Evolutionary conservation across 1,140 invertebrate genomes (phyloP), one percentile per base, ranked within the genome.

Genomic region (Scaptodrosophila lebanonensis): DNA sequence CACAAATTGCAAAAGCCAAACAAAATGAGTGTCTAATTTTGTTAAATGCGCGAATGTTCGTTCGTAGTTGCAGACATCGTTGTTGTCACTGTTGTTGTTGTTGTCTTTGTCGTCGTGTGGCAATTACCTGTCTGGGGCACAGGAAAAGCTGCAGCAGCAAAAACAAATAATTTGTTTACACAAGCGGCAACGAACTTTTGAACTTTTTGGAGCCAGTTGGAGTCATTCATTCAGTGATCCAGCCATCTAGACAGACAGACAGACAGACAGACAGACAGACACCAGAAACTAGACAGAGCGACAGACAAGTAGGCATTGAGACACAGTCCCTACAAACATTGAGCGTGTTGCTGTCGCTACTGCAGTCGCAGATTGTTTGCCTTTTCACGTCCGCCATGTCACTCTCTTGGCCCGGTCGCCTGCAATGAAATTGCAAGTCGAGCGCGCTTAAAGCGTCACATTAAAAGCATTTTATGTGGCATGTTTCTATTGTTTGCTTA

Each of bases 151-250:
- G n/a, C n/a, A 62, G 51, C 38, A 51, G 51, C 61, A 49, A 72
- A 72, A 82, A 63, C 76, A 82, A 82, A 82, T 82, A 72, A 82
- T 82, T 82, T 82, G 75, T 82, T 82, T 82, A 72, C 76, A 75
- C 75, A 82, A 82, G 75, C 75, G 75, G 52, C 75, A 82, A 68
- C 62, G 75, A 82, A 75, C 75, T 82, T 69, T 82, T 82, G 75
- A 82, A 82, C 75, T 82, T 67, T 82, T 62, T 63, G 57, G 50
- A 66, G 40, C 17, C 33, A 22, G 17, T 15, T 16, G 32, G 25
- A 32, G 29, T 57, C 47, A 45, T 29, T 38, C 35, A 18, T 38
- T 20, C 50, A 25, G 40, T 44, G 6, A n/a, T 15, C 16, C 40
- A 59, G 48, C 43, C 27, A 29, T 5, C 5, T 9, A 29, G 9